Evolutionary conservation across 1,140 invertebrate species (phyloP).

Genomic region (Oreohelix idahoensis): DNA sequence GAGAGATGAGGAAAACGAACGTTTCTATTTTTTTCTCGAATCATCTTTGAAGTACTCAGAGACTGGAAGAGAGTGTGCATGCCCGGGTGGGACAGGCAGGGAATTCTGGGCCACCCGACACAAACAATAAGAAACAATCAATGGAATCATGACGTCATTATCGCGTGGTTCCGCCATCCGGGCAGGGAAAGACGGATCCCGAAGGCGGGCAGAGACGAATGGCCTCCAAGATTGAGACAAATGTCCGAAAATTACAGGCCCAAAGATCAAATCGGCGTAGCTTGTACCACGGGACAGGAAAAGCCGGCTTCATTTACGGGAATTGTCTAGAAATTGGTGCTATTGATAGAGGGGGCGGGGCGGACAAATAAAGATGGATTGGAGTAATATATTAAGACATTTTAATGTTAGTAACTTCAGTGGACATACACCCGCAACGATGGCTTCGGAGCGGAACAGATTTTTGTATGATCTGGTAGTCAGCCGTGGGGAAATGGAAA

Average conservation of each 20-base stretch:
- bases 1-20: background rate
- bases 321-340: slow-evolving; percentile 16
- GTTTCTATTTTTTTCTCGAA: background rate
- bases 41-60: background rate
- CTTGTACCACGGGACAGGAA: background rate
- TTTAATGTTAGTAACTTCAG: background rate
- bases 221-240: background rate
- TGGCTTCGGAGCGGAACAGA: background rate
- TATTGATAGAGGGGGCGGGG: background rate
- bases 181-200: too few species aligned
- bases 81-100: background rate
- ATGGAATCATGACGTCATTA: background rate
- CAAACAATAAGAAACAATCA: background rate
- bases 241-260: slow-evolving; percentile 22
- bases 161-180: background rate
- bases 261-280: background rate
- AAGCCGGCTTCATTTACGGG: slow-evolving; percentile 4
- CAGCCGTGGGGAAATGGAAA: background rate
- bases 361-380: slow-evolving; percentile 12
- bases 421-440: background rate
- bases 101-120: background rate
- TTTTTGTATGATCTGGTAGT: background rate
- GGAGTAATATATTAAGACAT: background rate
- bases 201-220: background rate
- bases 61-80: background rate